Evolutionary conservation across 2,113 vertebrate species (phyloP), one percentile per base, ranked within the genome.

Genomic region (Dendropsophus ebraccatus): DNA sequence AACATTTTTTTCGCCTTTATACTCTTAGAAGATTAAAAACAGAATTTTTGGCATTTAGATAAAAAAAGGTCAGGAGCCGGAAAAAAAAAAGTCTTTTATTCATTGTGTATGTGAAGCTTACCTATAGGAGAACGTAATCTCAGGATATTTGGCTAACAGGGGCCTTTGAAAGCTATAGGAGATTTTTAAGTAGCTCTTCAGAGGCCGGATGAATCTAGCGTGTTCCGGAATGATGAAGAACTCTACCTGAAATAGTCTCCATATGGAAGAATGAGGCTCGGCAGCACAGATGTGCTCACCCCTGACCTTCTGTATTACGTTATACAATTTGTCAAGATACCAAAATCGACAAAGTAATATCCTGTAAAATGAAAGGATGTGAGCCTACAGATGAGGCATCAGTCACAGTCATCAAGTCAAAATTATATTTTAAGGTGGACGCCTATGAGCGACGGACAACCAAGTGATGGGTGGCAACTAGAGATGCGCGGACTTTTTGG

Each of bases 1-100:
- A 72, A 81, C 76, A 80, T 72, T 70, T 41, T 41, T 45, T 75
- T 79, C 9, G 41, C 62, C 58, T 86, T 79, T 67, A 37, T 79
- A 56, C 47, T 70, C 21, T 79, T 86, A 86, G 62, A 80, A 70
- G 60, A 86, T 73, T 81, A 70, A 78, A 72, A 86, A 49, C 50
- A 19, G 28, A 73, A 47, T 32, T 80, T 23, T 70, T 80, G 32
- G 75, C 60, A 86, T 79, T 74, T 54, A 70, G 49, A 79, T 41
- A 54, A 25, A 54, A 50, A 30, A 56, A 72, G 49, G 49, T 70
- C 47, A 49, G 14, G 35, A 41, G 67, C 32, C 65, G 67, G 19
- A 19, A 47, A 30, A 75, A 47, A 50, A 75, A 45, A 45, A 62
- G 17, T 65, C 67, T 72, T 19, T 54, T 12, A 25, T 60, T 49